phyloP scores from a whole-genome alignment of 2,113 vertebrate genomes.

The Petromus typicus region DNA sequence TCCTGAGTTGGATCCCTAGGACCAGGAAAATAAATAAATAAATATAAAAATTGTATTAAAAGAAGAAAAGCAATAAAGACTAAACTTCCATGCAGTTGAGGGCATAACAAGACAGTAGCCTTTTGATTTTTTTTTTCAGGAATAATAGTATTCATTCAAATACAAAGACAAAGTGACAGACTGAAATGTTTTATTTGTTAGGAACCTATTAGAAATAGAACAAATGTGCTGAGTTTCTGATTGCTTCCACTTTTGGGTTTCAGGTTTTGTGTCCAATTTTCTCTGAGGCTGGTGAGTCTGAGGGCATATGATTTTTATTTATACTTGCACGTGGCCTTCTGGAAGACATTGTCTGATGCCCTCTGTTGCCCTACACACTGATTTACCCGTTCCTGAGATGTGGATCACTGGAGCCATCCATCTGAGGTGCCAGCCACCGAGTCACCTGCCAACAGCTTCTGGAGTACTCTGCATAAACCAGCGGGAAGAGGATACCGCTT shows the following conservation, averaged over 20 bases:
- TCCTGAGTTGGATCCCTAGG: too few relatives aligned
- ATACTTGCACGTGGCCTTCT: not conserved
- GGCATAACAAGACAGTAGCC: not conserved
- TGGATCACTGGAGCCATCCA: not conserved
- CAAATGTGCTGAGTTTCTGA: not conserved
- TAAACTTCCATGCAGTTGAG: not conserved
- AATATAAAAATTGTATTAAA: too few relatives aligned
- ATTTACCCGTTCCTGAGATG: not conserved
- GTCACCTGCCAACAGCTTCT: not conserved
- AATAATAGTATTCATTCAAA: not conserved
- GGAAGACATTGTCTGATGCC: not conserved
- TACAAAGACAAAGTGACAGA: not conserved
- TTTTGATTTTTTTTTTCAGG: not conserved
- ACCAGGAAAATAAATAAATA: too few relatives aligned
- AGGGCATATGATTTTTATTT: not conserved
- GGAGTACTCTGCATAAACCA: too few relatives aligned
- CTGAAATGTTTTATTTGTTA: conserved; percentile 8
- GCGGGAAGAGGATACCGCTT: not conserved
- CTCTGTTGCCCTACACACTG: not conserved
- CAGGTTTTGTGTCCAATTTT: not conserved
- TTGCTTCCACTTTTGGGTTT: not conserved
- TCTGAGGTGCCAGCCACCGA: not conserved
- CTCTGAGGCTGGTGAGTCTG: not conserved
- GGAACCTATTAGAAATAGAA: not conserved
- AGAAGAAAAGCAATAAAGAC: not conserved